Conservation (phyloP, 2,797 vertebrate genomes). For the Ctenopoma multispine region DNA sequence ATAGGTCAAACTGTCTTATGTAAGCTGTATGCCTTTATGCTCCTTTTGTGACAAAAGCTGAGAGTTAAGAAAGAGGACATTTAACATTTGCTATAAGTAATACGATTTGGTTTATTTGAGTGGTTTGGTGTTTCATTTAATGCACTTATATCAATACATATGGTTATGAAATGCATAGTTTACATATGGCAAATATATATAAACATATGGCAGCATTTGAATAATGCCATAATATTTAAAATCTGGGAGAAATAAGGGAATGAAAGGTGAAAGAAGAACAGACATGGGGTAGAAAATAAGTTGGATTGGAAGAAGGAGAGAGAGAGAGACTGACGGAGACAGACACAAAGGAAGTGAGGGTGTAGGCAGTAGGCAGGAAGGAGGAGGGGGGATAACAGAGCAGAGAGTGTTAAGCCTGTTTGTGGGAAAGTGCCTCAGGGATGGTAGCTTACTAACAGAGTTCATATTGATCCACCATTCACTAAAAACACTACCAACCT, state of each 20-base stretch:
- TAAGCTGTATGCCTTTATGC: slow-evolving; percentile 22
- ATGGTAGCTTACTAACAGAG: slow-evolving; percentile 68
- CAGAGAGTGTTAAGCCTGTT: slow-evolving; percentile 73
- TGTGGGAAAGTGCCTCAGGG: slow-evolving; percentile 80
- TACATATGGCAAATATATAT: no score
- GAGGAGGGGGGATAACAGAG: slow-evolving; percentile 35
- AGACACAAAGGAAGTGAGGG: slow-evolving; percentile 60
- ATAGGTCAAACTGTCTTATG: slow-evolving; percentile 60
- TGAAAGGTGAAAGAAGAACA: not conserved
- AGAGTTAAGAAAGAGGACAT: no score
- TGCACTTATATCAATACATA: no score
- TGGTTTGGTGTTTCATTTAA: no score
- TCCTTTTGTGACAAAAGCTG: no score
- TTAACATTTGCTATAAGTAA: no score
- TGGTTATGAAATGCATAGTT: no score
- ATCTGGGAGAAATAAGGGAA: not conserved
- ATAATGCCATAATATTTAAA: not conserved
- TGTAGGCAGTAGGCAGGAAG: slow-evolving; percentile 40
- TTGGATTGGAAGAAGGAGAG: slow-evolving; percentile 18
- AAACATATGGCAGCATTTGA: not conserved
- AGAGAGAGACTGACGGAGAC: slow-evolving; percentile 21
- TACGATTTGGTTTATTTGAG: no score
- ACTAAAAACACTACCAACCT: slow-evolving; percentile 57
- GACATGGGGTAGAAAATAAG: slow-evolving; percentile 17
- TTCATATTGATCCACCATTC: slow-evolving; percentile 77